Percentiles rank a stretch among this genome's conserved stretches.
These are phyloP conservation scores for Hoplodrina ambigua DNA, from an alignment of 2,888 invertebrate genomes.

Conservation along the genomic window DNA sequence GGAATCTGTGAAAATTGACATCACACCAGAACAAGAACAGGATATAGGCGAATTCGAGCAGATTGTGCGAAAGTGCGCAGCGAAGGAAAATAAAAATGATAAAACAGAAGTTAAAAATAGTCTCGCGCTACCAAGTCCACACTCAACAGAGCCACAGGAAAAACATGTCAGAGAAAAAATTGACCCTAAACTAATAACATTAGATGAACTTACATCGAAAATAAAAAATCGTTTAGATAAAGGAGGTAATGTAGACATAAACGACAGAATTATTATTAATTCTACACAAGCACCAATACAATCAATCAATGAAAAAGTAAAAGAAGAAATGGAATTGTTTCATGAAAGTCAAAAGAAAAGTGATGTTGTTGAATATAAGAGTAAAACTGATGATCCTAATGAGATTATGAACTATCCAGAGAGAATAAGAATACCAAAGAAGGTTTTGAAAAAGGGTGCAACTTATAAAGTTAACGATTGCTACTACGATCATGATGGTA, in stretches of 20 bases:
- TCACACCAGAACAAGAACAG: slow-evolving; percentile 68
- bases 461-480: slow-evolving; percentile 94
- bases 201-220: slow-evolving; percentile 80
- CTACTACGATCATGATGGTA: slow-evolving; percentile 95
- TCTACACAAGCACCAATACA: slow-evolving; percentile 61
- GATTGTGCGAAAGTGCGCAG: slow-evolving; percentile 85
- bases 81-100: slow-evolving; percentile 60
- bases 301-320: slow-evolving; percentile 61
- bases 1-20: slow-evolving; percentile 79
- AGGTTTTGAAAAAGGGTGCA: slow-evolving; percentile 91
- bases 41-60: slow-evolving; percentile 86
- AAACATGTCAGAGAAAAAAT: slow-evolving; percentile 54
- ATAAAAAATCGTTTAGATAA: slow-evolving; percentile 79
- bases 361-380: slow-evolving; percentile 69
- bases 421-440: slow-evolving; percentile 93
- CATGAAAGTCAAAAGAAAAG: slow-evolving; percentile 62
- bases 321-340: slow-evolving; percentile 72
- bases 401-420: slow-evolving; percentile 87
- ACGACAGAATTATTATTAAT: slow-evolving; percentile 80
- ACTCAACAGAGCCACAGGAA: slow-evolving; percentile 17
- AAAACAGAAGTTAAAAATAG: slow-evolving; percentile 30
- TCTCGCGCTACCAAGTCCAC: slow-evolving; percentile 32
- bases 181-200: slow-evolving; percentile 75
- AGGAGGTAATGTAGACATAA: slow-evolving; percentile 75
- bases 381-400: slow-evolving; percentile 66